Conservation (phyloP, 2,888 invertebrate genomes). For the Nemapogon koenigi region DNA sequence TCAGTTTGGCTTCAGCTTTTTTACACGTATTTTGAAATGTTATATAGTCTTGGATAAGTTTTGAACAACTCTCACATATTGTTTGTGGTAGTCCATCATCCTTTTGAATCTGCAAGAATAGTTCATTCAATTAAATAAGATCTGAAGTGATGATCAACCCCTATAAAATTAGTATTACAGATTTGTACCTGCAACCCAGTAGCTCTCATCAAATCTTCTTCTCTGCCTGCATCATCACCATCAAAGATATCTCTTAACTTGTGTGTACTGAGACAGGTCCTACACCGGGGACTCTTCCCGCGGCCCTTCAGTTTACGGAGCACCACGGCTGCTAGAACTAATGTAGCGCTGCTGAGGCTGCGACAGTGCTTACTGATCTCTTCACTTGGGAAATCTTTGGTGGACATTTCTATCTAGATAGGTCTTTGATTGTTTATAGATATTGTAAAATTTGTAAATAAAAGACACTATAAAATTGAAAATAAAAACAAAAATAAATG, state of each 20-base stretch:
- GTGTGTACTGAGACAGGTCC: conserved; percentile 2
- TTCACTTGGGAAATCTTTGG: no score
- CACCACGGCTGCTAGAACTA: conserved; percentile 16
- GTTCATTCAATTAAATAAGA: no score
- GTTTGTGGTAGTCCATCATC: conserved; percentile 7
- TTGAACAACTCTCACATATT: conserved; percentile 1
- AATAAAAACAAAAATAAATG: no score
- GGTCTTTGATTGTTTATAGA: no score
- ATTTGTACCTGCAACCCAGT: conserved; percentile 6
- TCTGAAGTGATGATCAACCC: not conserved
- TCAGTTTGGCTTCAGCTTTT: not conserved
- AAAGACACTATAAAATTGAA: no score
- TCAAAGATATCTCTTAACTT: conserved; percentile 3
- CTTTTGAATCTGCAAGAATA: conserved; percentile 9
- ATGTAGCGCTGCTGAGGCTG: not conserved
- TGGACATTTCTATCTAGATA: no score
- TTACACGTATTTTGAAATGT: conserved; percentile 3
- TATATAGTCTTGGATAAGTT: not conserved
- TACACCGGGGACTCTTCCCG: not conserved
- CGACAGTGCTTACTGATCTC: conserved; percentile 3
- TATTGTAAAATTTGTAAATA: no score
- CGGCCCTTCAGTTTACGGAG: conserved; percentile 11
- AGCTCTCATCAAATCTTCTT: not conserved
- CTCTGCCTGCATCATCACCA: not conserved
- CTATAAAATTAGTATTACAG: not conserved